Evolutionary conservation across 2,113 vertebrate species (phyloP).

Genomic region (Monopterus albus): DNA sequence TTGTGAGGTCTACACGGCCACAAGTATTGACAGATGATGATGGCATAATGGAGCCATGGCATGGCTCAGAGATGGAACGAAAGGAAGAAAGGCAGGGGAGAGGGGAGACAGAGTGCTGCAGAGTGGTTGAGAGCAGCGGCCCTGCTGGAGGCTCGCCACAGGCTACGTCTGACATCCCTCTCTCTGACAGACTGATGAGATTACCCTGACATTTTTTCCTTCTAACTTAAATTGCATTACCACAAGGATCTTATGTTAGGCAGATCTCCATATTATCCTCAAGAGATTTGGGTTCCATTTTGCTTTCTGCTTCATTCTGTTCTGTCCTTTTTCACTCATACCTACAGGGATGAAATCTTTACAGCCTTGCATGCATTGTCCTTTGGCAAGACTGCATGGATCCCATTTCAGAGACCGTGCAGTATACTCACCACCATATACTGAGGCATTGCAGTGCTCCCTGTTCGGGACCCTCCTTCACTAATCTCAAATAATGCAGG

Average conservation of each 20-base stretch:
- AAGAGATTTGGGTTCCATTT: slow-evolving; percentile 72
- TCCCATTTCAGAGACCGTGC: slow-evolving; percentile 52
- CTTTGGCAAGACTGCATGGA: slow-evolving; percentile 31
- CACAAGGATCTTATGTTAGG: slow-evolving; percentile 78
- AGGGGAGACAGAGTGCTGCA: slow-evolving; percentile 40
- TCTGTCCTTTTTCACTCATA: slow-evolving; percentile 44
- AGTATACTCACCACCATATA: slow-evolving; percentile 32
- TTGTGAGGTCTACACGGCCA: slow-evolving; percentile 9
- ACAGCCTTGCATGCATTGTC: slow-evolving; percentile 64
- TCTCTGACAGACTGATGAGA: slow-evolving; percentile 81
- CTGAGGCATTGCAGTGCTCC: slow-evolving; percentile 6
- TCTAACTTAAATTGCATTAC: slow-evolving; percentile 82
- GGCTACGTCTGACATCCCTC: slow-evolving; percentile 81
- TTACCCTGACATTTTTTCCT: slow-evolving; percentile 79
- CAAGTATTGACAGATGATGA: slow-evolving; percentile 22
- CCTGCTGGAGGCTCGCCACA: slow-evolving; percentile 78
- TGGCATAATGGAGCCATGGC: slow-evolving; percentile 41
- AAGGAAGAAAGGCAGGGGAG: slow-evolving; percentile 33
- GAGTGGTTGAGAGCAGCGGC: slow-evolving; percentile 53
- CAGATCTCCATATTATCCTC: slow-evolving; percentile 79
- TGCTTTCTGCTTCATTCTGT: slow-evolving; percentile 58
- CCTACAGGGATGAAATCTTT: slow-evolving; percentile 68
- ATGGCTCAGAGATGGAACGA: slow-evolving; percentile 34
- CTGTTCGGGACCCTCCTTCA: slow-evolving; percentile 4
- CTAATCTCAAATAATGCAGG: slow-evolving; percentile 47